Percentiles rank a stretch among this genome's conserved stretches.
These are phyloP conservation scores for Enteromius fasciolatus DNA, from an alignment of 2,797 vertebrate genomes.

Conservation along the genomic window DNA sequence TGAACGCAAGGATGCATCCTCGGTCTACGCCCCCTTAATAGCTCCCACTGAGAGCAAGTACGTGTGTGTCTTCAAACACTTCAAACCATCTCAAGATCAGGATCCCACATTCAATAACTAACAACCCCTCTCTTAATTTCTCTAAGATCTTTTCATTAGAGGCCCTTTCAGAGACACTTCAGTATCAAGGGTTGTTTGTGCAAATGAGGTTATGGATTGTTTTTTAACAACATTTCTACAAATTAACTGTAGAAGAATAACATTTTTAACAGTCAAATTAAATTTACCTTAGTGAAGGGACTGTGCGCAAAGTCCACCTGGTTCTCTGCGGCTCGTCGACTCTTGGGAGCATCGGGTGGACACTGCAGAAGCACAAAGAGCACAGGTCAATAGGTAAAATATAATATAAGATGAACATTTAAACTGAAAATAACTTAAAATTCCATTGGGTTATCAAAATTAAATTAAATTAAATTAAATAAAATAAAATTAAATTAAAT, in stretches of 20 bases:
- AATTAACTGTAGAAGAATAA: background rate
- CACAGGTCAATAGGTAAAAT: background rate
- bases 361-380: slow-evolving; percentile 77
- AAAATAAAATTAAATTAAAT: no score
- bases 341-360: slow-evolving; percentile 85
- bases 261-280: background rate
- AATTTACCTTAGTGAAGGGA: slow-evolving; percentile 79
- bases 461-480: background rate
- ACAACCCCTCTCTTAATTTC: background rate
- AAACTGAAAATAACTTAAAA: background rate
- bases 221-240: background rate
- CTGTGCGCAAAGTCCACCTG: slow-evolving; percentile 81
- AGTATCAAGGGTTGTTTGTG: background rate
- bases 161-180: slow-evolving; percentile 14
- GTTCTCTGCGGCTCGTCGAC: slow-evolving; percentile 89
- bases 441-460: no score
- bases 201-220: background rate
- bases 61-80: slow-evolving; percentile 9
- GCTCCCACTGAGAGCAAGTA: slow-evolving; percentile 8
- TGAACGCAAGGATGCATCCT: background rate
- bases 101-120: background rate
- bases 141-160: slow-evolving; percentile 3
- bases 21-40: slow-evolving; percentile 1
- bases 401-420: background rate
- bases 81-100: slow-evolving; percentile 26